phyloP scores from a whole-genome alignment of 53 echinoderm and acorn worm species.

The Patiria pectinifera region DNA sequence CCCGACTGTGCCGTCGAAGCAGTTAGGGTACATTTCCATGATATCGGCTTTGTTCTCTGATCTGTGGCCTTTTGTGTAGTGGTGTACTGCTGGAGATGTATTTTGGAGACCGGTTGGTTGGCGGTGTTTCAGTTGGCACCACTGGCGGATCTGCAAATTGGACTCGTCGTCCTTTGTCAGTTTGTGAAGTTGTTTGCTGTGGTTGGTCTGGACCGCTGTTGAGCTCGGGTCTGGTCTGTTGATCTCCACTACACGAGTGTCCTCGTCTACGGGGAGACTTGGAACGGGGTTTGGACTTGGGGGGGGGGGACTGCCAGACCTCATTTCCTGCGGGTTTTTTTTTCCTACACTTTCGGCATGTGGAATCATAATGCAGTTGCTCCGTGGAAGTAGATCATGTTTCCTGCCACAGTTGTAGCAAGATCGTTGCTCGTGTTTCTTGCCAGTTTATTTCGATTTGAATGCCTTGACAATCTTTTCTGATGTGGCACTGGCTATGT shows the following conservation, averaged over 20 bases:
- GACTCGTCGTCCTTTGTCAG: background rate
- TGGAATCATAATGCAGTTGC: conserved; percentile 27
- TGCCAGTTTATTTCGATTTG: background rate
- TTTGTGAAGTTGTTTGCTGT: background rate
- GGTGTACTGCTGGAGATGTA: conserved; percentile 22
- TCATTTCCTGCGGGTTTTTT: background rate
- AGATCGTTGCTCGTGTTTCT: background rate
- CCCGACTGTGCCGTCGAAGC: conserved; percentile 47
- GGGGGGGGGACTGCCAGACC: conserved; percentile 9
- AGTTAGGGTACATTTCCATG: conserved; percentile 44
- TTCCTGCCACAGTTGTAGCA: background rate
- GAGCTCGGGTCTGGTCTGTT: background rate
- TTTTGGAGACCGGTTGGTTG: background rate
- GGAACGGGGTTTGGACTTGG: background rate
- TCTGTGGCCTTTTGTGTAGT: conserved; percentile 16
- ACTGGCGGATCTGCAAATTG: background rate
- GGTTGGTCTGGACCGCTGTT: background rate
- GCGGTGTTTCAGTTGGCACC: background rate
- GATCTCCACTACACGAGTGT: background rate
- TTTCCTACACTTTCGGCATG: conserved; percentile 36
- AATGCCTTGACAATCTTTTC: background rate
- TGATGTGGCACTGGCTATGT: background rate
- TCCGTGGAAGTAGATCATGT: background rate
- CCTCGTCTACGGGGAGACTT: background rate
- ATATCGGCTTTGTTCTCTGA: conserved; percentile 25